Evolutionary conservation across 1,140 invertebrate species (phyloP), one percentile per base, ranked within the genome.

Genomic region (Phymastichus coffea): DNA sequence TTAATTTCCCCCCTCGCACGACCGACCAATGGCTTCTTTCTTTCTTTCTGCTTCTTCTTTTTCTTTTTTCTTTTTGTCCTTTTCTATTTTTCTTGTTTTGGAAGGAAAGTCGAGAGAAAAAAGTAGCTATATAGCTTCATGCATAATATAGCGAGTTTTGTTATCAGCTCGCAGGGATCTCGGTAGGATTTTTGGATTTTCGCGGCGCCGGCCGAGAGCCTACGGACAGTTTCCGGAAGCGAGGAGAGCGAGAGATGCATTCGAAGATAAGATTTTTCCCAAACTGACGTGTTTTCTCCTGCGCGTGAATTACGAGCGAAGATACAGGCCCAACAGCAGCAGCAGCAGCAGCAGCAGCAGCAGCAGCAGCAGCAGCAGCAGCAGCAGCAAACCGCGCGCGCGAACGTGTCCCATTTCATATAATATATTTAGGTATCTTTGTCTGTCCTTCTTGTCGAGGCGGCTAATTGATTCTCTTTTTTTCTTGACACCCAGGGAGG

Each of bases 221-320:
- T 68, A 74, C 70, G 67, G 64, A 76, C 70, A 74, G 70, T 73
- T 79, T 78, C 73, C 76, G 76, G 77, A 78, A 78, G 66, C 70
- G 66, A 61, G 56, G 65, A 78, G n/a, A n/a, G n/a, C n/a, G n/a
- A n/a, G n/a, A n/a, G 69, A 77, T 78, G 70, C 70, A 68, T 71
- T 65, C 63, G 38, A 26, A 48, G 58, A 71, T 69, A 73, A 51
- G 44, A 25, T 15, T 30, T 28, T n/a, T 47, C 15, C 37, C 8
- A 9, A 44, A 9, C 15, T 44, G 41, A 44, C 17, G 41, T 44
- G 15, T 44, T 44, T 23, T 44, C 41, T 44, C 37, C 6, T n/a
- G n/a, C n/a, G n/a, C 3, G 46, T 30, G 46, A 49, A 30, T 49
- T 49, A 30, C 46, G 28, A 28, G 46, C 23, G 2, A 19, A 38